Base-by-base conservation (phyloP, 2,113 vertebrate species). In the Shinisaurus crocodilurus region DNA sequence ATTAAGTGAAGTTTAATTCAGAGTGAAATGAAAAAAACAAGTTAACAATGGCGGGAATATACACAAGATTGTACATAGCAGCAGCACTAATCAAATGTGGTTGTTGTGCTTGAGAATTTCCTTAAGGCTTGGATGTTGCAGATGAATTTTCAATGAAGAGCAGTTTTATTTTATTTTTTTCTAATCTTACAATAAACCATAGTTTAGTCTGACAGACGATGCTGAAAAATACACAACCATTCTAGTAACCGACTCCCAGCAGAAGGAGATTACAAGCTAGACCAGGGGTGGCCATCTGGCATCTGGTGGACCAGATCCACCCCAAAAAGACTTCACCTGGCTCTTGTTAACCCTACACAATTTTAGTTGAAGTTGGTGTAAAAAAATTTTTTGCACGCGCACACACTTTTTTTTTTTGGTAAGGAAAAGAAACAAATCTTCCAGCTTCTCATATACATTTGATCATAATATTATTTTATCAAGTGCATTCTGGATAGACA, bases 1-100 rank as follows among this genome's bases (percentile, higher is more conserved):
- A 94, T 95, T 93, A 94, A 93, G 57, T 92, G 70, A 96, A 96
- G 32, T 92, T 32, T 63, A 48, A 89, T 20, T 80, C 40, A 89
- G 67, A 92, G 45, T 57, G 85, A 94, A 92, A 91, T 89, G 23
- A 77, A 85, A 87, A n/a, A 23, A 85, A 93, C 60, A 89, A 74
- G 2, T 48, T 67, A 82, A 15, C 6, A 67, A 50, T 23, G 13
- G 1, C 74, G 91, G 91, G 91, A 88, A 81, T 3, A 85, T 85
- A 63, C 67, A 37, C 27, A 91, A 87, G 37, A 86, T 85, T 92
- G 57, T 65, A 32, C 5, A 76, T 87, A 79, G 88, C n/a, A 92
- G 82, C 43, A 20, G 45, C 1, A 72, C 92, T 65, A 93, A 84
- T 50, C 32, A 93, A 93, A 85, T n/a, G 5, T 0, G 75, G 3